phyloP scores from a whole-genome alignment of 2,797 vertebrate genomes.

The Dryobates pubescens region DNA sequence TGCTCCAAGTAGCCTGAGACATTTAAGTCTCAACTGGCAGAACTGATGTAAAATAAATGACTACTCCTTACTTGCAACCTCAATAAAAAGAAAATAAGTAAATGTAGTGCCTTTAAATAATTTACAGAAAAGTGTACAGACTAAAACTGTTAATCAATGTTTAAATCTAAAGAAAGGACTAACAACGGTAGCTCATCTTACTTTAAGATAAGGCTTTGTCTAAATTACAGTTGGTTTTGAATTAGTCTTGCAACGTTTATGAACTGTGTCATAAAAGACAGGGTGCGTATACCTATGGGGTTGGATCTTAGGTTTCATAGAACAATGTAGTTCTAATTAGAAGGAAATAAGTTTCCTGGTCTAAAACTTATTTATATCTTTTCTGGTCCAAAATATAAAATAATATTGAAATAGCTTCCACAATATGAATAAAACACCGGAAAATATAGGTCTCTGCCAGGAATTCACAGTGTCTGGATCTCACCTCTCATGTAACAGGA shows the following conservation, averaged over 20 bases:
- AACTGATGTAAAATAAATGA: not conserved
- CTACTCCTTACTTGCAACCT: not conserved
- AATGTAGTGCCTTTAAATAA: not conserved
- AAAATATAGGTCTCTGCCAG: conserved; percentile 54
- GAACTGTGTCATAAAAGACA: not conserved
- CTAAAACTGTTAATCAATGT: not conserved
- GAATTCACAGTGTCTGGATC: conserved; percentile 70
- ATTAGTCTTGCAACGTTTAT: conserved; percentile 2
- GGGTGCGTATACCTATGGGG: not conserved
- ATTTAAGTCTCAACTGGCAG: not conserved
- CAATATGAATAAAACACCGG: conserved; percentile 50
- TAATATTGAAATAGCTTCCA: conserved; percentile 28
- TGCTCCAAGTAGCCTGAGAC: accelerated
- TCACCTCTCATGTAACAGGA: conserved; percentile 63
- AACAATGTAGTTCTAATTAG: conserved; percentile 41
- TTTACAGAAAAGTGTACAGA: not conserved
- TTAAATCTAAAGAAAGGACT: not conserved
- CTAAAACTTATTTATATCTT: conserved; percentile 34
- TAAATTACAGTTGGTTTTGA: not conserved
- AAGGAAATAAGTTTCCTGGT: conserved; percentile 61
- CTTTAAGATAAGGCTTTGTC: not conserved
- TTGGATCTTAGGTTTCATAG: not conserved
- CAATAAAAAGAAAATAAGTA: not conserved
- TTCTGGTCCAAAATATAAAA: conserved; percentile 58
- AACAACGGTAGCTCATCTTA: not conserved